Evolutionary conservation across 2,888 invertebrate genomes (phyloP).

Genomic region (Pheosia tremula): DNA sequence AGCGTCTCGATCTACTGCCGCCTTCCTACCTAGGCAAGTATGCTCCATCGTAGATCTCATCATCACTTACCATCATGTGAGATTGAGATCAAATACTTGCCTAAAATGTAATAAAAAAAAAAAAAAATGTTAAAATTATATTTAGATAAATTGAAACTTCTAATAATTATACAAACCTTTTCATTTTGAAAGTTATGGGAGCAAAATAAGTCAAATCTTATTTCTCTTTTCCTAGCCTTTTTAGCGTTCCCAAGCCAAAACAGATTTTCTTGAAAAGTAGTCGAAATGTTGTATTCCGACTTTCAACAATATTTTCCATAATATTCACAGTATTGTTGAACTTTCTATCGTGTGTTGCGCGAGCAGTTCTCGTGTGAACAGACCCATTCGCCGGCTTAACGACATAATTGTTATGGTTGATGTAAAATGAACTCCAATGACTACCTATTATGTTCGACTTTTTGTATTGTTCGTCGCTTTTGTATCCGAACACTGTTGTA

Average conservation of each 20-base stretch:
- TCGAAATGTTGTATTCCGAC: background rate
- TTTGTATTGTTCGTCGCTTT: background rate
- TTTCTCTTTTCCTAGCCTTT: no score
- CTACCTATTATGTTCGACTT: slow-evolving; percentile 1
- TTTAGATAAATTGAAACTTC: no score
- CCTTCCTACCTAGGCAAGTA: no score
- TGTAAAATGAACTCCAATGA: slow-evolving; percentile 15
- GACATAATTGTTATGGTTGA: slow-evolving; percentile 22
- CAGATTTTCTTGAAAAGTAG: no score
- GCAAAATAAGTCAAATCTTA: background rate
- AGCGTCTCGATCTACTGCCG: no score
- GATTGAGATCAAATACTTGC: no score
- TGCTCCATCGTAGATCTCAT: no score
- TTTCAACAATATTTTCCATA: background rate
- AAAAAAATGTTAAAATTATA: no score
- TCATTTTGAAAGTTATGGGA: no score
- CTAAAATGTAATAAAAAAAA: no score
- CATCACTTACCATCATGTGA: no score
- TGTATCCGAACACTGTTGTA: background rate
- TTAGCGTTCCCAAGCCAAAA: background rate
- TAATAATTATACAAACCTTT: no score
- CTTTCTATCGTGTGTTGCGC: background rate
- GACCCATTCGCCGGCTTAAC: slow-evolving; percentile 8
- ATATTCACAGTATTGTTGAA: slow-evolving; percentile 6
- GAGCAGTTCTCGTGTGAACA: slow-evolving; percentile 31